These are phyloP conservation scores for Amphiprion ocellaris DNA, from an alignment of 2,113 vertebrate species.

Conservation along the genomic window DNA sequence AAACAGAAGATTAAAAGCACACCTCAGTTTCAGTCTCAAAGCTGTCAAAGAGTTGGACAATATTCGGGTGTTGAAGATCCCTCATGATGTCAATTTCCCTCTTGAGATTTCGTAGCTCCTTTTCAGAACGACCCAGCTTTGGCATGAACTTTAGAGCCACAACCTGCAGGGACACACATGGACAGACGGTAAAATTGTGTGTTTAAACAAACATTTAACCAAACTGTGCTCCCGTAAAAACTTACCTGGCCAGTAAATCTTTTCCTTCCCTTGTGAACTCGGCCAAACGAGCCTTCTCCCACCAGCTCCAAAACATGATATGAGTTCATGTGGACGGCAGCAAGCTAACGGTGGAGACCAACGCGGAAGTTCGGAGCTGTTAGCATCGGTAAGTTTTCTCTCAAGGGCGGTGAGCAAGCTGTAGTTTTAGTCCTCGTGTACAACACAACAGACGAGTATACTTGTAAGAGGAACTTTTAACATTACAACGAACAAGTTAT, in stretches of 20 bases:
- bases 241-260: slow-evolving; percentile 90
- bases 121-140: slow-evolving; percentile 92
- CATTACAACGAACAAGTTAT: not conserved
- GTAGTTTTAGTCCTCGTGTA: not conserved
- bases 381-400: not conserved
- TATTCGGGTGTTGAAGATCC: slow-evolving; percentile 92
- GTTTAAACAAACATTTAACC: not conserved
- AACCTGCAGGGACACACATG: slow-evolving; percentile 81
- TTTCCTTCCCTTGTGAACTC: slow-evolving; percentile 93
- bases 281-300: slow-evolving; percentile 95
- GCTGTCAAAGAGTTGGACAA: slow-evolving; percentile 95
- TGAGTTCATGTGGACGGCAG: slow-evolving; percentile 84
- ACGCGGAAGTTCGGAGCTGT: not conserved
- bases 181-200: not conserved
- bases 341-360: not conserved
- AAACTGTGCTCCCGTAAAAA: accelerated
- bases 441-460: too few species aligned
- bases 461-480: not conserved
- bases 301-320: slow-evolving; percentile 93
- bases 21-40: slow-evolving; percentile 96
- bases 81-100: slow-evolving; percentile 96
- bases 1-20: not conserved
- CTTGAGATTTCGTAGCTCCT: slow-evolving; percentile 91
- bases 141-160: slow-evolving; percentile 98
- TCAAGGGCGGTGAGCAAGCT: not conserved